Evolutionary conservation across 2,797 vertebrate species (phyloP).

Genomic region (Siniperca obscura): DNA sequence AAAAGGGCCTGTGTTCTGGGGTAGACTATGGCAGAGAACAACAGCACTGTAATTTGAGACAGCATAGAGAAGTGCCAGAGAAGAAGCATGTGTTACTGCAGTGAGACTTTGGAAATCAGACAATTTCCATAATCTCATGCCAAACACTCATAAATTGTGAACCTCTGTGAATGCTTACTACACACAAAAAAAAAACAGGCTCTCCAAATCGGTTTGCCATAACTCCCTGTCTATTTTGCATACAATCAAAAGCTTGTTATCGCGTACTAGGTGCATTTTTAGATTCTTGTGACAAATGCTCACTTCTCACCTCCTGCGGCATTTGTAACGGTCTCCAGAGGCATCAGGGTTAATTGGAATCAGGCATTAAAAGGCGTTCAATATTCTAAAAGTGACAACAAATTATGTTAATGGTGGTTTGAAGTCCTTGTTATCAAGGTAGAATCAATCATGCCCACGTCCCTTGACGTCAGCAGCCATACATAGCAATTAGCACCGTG

Average conservation of each 20-base stretch:
- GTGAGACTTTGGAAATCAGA: slow-evolving; percentile 1
- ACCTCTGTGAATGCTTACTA: not conserved
- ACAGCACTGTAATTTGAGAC: slow-evolving; percentile 57
- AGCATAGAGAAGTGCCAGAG: slow-evolving; percentile 32
- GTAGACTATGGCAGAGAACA: slow-evolving; percentile 36
- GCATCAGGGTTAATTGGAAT: slow-evolving; percentile 81
- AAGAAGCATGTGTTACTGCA: slow-evolving; percentile 17
- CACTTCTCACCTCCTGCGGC: slow-evolving; percentile 60
- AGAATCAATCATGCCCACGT: slow-evolving; percentile 79
- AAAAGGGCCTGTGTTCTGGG: slow-evolving; percentile 31
- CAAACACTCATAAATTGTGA: not conserved
- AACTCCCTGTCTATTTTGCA: slow-evolving; percentile 43
- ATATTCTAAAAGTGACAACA: slow-evolving; percentile 80
- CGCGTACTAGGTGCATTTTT: slow-evolving; percentile 29
- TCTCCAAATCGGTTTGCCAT: slow-evolving; percentile 8
- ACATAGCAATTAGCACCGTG: slow-evolving; percentile 74
- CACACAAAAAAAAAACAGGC: not conserved
- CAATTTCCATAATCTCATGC: slow-evolving; percentile 7
- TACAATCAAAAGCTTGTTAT: slow-evolving; percentile 49
- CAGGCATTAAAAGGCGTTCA: slow-evolving; percentile 74
- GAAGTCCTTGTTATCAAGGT: slow-evolving; percentile 80
- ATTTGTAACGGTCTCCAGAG: slow-evolving; percentile 69
- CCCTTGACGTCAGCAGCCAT: slow-evolving; percentile 75
- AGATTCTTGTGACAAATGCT: slow-evolving; percentile 62
- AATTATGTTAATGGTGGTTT: slow-evolving; percentile 81